A percentile compares a stretch with the other conserved stretches of the same genome.
Evolutionary conservation across 2,797 vertebrate species (phyloP).

Genomic region (Lutjanus argentimaculatus): DNA sequence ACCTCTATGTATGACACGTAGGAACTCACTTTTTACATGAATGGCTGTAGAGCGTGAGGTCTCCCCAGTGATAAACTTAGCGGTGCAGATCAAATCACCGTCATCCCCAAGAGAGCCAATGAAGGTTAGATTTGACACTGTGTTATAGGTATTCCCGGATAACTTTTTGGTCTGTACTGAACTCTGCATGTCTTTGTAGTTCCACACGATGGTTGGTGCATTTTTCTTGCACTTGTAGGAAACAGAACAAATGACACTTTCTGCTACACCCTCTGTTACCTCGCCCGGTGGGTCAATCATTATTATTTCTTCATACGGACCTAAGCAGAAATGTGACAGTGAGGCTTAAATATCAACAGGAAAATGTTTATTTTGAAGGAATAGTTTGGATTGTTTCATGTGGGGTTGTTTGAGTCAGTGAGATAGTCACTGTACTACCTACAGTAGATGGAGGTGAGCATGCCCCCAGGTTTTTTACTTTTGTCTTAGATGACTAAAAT

Average conservation of each 20-base stretch:
- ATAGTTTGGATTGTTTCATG: no score
- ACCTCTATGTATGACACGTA: background rate
- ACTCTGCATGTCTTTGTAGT: slow-evolving; percentile 68
- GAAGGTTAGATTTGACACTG: slow-evolving; percentile 69
- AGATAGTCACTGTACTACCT: no score
- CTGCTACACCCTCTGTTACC: slow-evolving; percentile 65
- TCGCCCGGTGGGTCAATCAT: slow-evolving; percentile 57
- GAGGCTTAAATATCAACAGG: background rate
- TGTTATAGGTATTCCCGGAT: background rate
- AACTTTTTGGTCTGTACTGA: background rate
- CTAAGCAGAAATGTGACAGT: slow-evolving; percentile 44
- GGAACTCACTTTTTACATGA: slow-evolving; percentile 70
- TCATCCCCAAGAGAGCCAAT: slow-evolving; percentile 65
- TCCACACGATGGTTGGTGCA: slow-evolving; percentile 68
- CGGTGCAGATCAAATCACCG: slow-evolving; percentile 72
- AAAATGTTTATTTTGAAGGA: background rate
- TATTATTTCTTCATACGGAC: slow-evolving; percentile 59
- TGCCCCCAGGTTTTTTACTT: no score
- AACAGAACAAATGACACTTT: slow-evolving; percentile 69
- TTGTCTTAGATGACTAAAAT: no score
- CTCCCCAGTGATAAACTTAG: slow-evolving; percentile 45
- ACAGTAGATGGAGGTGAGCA: no score
- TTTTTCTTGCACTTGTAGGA: slow-evolving; percentile 68
- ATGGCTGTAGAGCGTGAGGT: slow-evolving; percentile 52
- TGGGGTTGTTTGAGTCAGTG: no score